Base-by-base conservation (phyloP, 2,797 vertebrate species). In the Todus mexicanus region DNA sequence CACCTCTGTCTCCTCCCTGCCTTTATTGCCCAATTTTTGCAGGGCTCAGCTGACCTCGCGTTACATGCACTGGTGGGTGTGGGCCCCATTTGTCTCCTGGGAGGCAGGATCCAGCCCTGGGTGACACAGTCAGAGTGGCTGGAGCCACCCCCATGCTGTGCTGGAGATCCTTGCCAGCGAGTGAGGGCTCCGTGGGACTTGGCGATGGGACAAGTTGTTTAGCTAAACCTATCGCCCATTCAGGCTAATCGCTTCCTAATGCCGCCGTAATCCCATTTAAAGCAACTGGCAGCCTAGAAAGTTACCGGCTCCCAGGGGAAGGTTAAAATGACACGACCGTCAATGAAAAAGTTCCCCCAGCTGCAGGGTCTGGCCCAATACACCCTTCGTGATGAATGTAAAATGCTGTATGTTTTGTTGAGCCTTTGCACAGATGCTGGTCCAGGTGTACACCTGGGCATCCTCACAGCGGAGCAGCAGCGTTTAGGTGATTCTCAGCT, bases 161-260 rank as follows among this genome's bases (percentile, higher is more conserved):
- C 60, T 1, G 0, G 10, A 57, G 43, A 35, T 89, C 31, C 26
- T 16, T 0, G 9, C 29, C 7, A 2, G 25, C 1, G 4, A 69
- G 42, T 2, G 9, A 93, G 71, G 40, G 23, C 69, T 91, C 25
- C 2, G 2, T 73, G 72, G 69, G 61, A 80, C 87, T 60, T 96
- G 93, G 94, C 90, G 1, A 0, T 1, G 5, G 76, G 79, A 92
- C 94, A 96, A 89, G 45, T 61, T 1, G 0, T 91, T 94, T 81
- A 86, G 60, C 88, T 90, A 93, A 93, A 90, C 78, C 87, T 72
- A n/a, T 90, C 20, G 14, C 80, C 80, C 25, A 4, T 80, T 68
- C 72, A 45, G 60, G 54, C 93, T 96, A 96, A 96, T 95, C 57
- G 3, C 87, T 87, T 94, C 68, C 89, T 96, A 96, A 96, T 96